Evolutionary conservation across 2,888 invertebrate species (phyloP).

Genomic region (Dryomyza anilis): DNA sequence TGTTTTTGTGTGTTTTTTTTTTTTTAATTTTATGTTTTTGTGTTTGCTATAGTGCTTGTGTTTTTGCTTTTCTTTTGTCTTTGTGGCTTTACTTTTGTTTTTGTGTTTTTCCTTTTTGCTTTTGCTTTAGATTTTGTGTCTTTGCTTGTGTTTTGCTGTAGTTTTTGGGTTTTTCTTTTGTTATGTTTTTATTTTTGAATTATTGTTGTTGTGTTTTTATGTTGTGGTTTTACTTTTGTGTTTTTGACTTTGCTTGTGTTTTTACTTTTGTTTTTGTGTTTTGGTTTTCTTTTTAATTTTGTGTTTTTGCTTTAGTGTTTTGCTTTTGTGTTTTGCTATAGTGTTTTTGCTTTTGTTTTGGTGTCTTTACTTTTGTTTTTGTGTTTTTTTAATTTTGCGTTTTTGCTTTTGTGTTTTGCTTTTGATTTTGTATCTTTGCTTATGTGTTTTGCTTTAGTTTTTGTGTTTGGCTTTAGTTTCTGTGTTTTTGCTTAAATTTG

Average conservation of each 20-base stretch:
- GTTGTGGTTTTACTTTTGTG: neutral
- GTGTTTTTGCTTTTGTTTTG: neutral
- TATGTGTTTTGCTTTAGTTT: too few relatives aligned
- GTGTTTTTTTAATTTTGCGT: too few relatives aligned
- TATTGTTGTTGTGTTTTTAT: neutral
- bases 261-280: neutral
- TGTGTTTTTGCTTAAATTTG: too few relatives aligned
- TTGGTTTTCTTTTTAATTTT: neutral
- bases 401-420: too few relatives aligned
- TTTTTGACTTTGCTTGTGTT: neutral
- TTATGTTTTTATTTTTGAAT: neutral
- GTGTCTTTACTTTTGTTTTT: too few relatives aligned
- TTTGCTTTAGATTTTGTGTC: neutral
- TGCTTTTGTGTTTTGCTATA: too few relatives aligned
- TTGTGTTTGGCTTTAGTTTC: too few relatives aligned
- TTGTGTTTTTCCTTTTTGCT: neutral
- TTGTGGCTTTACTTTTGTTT: neutral
- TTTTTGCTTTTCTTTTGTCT: neutral
- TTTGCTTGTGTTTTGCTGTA: neutral
- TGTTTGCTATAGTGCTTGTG: neutral
- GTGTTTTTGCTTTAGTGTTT: too few relatives aligned
- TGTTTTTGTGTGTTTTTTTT: neutral
- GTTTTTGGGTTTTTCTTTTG: neutral
- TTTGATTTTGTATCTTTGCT: too few relatives aligned
- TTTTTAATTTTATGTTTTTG: neutral